These are phyloP conservation scores for Lepus townsendii DNA, from an alignment of 2,797 vertebrate species.

Conservation along the genomic window DNA sequence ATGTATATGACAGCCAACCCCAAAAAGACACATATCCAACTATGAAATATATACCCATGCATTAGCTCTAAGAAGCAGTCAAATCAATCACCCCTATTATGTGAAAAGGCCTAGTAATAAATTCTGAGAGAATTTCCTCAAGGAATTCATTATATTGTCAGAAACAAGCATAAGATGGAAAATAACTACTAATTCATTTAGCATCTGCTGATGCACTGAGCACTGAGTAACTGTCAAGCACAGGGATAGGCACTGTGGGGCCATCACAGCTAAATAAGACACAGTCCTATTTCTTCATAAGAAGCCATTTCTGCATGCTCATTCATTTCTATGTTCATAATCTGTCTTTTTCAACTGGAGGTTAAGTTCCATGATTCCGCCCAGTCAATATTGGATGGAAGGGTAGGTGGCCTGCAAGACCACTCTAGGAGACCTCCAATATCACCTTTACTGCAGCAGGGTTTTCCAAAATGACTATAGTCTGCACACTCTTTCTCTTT, in stretches of 20 bases:
- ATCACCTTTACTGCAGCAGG: too few relatives aligned
- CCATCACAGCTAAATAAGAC: not conserved
- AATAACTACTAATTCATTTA: slow-evolving; percentile 35
- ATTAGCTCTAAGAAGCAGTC: not conserved
- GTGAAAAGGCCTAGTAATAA: not conserved
- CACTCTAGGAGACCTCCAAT: too few relatives aligned
- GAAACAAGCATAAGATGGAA: slow-evolving; percentile 21
- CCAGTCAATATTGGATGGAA: too few relatives aligned
- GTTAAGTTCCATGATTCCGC: too few relatives aligned
- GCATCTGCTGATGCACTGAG: not conserved
- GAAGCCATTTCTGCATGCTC: not conserved
- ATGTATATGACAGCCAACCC: not conserved
- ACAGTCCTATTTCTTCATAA: not conserved
- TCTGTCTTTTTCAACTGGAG: too few relatives aligned
- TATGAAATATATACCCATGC: not conserved
- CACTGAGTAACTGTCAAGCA: not conserved
- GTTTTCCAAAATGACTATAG: too few relatives aligned
- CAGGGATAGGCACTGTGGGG: not conserved
- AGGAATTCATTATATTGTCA: slow-evolving; percentile 27
- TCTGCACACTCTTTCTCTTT: too few relatives aligned
- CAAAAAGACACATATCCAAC: not conserved
- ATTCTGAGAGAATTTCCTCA: not conserved
- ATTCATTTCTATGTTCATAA: too few relatives aligned
- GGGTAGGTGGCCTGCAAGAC: too few relatives aligned
- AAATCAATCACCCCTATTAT: not conserved